These are phyloP conservation scores for Cettia cetti DNA, from an alignment of 2,113 vertebrate species.

Conservation along the genomic window DNA sequence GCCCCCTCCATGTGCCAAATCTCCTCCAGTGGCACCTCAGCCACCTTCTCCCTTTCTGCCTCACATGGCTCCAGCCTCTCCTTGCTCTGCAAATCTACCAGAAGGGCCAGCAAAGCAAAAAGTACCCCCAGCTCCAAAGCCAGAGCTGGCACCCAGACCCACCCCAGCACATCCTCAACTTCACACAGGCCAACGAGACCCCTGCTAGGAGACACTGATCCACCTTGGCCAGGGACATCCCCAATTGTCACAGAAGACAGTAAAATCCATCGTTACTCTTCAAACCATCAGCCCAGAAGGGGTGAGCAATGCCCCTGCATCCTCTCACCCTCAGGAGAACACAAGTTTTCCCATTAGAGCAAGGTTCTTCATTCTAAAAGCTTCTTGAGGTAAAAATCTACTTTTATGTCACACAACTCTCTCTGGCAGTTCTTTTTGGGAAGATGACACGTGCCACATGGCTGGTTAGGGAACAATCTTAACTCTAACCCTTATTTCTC, in stretches of 20 bases:
- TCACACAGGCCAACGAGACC: background rate
- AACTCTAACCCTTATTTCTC: background rate
- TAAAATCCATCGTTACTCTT: rapidly evolving
- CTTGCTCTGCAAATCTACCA: background rate
- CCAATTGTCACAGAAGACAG: background rate
- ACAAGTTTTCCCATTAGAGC: background rate
- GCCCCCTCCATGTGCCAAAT: background rate
- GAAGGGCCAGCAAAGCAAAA: background rate
- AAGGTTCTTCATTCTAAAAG: background rate
- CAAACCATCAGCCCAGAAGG: rapidly evolving
- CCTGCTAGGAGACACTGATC: background rate
- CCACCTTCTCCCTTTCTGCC: background rate
- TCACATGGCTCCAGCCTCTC: background rate
- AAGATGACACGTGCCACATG: background rate
- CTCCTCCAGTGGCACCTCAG: background rate
- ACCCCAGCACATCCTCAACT: background rate
- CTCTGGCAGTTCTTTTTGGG: background rate
- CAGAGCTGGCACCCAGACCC: background rate
- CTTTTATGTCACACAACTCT: background rate
- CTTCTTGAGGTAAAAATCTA: background rate
- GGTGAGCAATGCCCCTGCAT: rapidly evolving
- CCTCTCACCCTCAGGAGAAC: background rate
- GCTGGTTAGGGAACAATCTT: background rate
- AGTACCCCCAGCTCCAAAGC: background rate
- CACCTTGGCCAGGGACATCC: rapidly evolving